phyloP scores from a whole-genome alignment of 2,888 invertebrate species.

The Platycheirus albimanus region DNA sequence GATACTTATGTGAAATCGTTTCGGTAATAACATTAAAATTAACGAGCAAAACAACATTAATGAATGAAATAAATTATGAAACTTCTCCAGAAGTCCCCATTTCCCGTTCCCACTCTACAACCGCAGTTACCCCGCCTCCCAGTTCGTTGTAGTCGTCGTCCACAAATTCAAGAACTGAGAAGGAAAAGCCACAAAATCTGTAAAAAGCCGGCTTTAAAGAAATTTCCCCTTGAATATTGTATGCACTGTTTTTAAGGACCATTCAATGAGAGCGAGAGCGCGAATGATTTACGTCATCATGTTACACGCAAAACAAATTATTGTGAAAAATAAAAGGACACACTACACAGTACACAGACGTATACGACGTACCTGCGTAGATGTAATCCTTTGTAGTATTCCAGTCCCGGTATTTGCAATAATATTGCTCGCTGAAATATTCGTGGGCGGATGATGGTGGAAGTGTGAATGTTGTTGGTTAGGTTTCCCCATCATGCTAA shows the following conservation, averaged over 20 bases:
- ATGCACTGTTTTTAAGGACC: background rate
- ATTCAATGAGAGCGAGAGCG: conserved; percentile 40
- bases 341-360: no score
- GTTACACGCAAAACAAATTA: conserved; percentile 27
- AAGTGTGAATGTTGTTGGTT: conserved; percentile 56
- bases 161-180: background rate
- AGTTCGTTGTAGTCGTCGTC: background rate
- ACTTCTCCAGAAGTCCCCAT: conserved; percentile 32
- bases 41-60: conserved; percentile 69
- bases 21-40: conserved; percentile 68
- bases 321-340: conserved; percentile 3
- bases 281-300: conserved; percentile 27
- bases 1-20: conserved; percentile 33
- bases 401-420: conserved; percentile 64
- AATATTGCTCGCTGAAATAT: conserved; percentile 46
- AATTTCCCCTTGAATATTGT: conserved; percentile 1
- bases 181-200: conserved; percentile 25
- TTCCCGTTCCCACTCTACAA: no score
- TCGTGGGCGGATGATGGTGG: conserved; percentile 56
- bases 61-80: conserved; percentile 73
- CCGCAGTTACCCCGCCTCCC: background rate
- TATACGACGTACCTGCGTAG: conserved; percentile 70
- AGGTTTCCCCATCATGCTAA: conserved; percentile 55
- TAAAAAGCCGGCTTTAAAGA: conserved; percentile 40
- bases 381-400: conserved; percentile 71